These are phyloP conservation scores for Cryptus armator DNA, from an alignment of 2,888 invertebrate species.

Conservation along the genomic window DNA sequence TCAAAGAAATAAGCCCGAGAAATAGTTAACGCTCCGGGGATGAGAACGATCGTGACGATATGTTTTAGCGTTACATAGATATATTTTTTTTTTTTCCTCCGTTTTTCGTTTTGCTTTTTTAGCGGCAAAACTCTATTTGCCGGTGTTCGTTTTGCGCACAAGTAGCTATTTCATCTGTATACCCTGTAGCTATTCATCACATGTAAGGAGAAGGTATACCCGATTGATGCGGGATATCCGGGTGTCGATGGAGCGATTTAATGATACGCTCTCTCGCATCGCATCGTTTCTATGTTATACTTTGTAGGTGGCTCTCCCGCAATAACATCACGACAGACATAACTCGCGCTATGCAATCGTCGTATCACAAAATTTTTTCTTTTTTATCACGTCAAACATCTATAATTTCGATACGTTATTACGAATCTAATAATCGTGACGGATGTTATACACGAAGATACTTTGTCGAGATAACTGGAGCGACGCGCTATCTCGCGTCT, in stretches of 20 bases:
- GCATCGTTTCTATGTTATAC: constrained; percentile 19
- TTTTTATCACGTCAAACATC: neutral
- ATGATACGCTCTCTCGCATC: constrained; percentile 28
- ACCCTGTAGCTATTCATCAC: constrained; percentile 25
- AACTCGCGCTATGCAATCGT: neutral
- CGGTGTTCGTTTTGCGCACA: constrained; percentile 1
- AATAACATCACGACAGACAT: neutral
- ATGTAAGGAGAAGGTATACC: constrained; percentile 2
- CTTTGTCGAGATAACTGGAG: constrained; percentile 14
- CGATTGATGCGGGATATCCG: constrained; percentile 42
- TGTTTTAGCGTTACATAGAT: neutral
- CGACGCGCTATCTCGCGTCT: neutral
- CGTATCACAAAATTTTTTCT: neutral
- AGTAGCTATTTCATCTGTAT: constrained; percentile 10
- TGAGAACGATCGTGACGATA: constrained; percentile 20
- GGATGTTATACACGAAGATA: constrained; percentile 15
- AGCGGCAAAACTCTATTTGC: neutral
- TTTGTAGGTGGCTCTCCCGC: constrained; percentile 10
- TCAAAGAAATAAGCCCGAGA: constrained; percentile 14
- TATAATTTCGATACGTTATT: neutral
- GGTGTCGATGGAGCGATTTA: constrained; percentile 57
- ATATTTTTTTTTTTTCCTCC: neutral
- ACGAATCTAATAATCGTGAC: constrained; percentile 11
- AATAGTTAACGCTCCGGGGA: constrained; percentile 27
- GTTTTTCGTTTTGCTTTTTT: neutral